Evolutionary conservation across 2,888 invertebrate genomes (phyloP), one percentile per base, ranked within the genome.

Genomic region (Aleiodes testaceus): DNA sequence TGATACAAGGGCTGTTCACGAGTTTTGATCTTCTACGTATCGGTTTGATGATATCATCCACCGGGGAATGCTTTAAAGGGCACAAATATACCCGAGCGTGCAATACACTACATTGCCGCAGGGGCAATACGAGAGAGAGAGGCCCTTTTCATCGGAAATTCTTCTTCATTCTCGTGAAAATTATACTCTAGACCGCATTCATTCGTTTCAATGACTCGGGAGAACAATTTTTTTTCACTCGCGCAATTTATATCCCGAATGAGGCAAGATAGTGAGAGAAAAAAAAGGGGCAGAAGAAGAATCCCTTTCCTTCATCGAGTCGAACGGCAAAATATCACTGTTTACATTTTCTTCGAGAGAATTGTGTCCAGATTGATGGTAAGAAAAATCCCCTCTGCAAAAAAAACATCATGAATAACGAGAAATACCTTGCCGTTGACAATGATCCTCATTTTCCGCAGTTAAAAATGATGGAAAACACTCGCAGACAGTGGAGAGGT

Each of bases 371-470:
- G 22, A 18, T 36, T n/a, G 50, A 55, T 44, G 22, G 11, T 55
- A 64, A 70, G 42, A 22, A 72, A 65, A 61, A 42, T 63, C 9
- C 18, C n/a, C 42, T 63, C 53, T 12, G n/a, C 22, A 36, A 49
- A 2, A 49, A 16, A 18, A 71, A 47, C 20, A 72, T 6, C 9
- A 36, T 36, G 59, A 55, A 52, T 36, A 44, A 22, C 14, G 18
- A 53, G 47, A 65, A 70, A 20, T 73, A 66, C 45, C 45, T 45
- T 66, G 66, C 67, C 49, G 63, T 42, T 59, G 66, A 74, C 67
- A 70, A 70, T 68, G 36, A 70, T 72, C 61, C 45, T 50, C 44
- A 14, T 11, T 30, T 26, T 3, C 36, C 18, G 26, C 14, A 52
- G 30, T 14, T 52, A 69, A 67, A 65, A 45, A 42, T 55, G 55